phyloP scores from a whole-genome alignment of 2,888 invertebrate species.

The Asteroscopus sphinx region DNA sequence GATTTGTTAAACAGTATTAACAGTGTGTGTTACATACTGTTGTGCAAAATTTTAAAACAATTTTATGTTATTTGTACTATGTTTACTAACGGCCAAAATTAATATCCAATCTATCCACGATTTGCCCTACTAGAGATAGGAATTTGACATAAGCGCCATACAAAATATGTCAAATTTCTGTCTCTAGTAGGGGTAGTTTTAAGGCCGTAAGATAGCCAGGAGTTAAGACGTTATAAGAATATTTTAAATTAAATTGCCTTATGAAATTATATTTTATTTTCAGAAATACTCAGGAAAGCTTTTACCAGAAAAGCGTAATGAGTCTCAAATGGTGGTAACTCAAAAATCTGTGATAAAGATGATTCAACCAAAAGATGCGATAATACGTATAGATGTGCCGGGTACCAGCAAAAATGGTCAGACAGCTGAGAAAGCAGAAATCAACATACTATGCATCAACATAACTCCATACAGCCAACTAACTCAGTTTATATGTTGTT shows the following conservation, averaged over 20 bases:
- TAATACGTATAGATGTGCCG: slow-evolving; percentile 76
- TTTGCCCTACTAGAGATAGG: no score
- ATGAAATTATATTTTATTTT: slow-evolving; percentile 7
- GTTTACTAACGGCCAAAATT: no score
- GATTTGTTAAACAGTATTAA: no score
- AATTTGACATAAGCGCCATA: no score
- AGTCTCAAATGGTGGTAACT: slow-evolving; percentile 17
- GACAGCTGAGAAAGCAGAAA: slow-evolving; percentile 76
- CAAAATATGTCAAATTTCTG: no score
- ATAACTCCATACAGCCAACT: slow-evolving; percentile 91
- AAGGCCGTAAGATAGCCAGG: no score
- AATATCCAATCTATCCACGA: no score
- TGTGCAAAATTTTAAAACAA: no score
- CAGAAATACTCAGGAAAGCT: slow-evolving; percentile 29
- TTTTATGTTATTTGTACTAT: no score
- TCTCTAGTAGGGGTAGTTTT: no score
- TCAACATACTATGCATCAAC: slow-evolving; percentile 93
- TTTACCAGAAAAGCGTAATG: slow-evolving; percentile 24
- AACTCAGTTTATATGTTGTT: slow-evolving; percentile 94
- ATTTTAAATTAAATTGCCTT: background rate
- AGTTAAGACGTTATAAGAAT: background rate
- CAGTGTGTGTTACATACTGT: no score
- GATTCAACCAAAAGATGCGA: slow-evolving; percentile 74
- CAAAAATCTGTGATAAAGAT: slow-evolving; percentile 41
- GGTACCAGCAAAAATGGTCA: slow-evolving; percentile 41